These are phyloP conservation scores for Cromileptes altivelis DNA, from an alignment of 2,113 vertebrate genomes.

Conservation along the genomic window DNA sequence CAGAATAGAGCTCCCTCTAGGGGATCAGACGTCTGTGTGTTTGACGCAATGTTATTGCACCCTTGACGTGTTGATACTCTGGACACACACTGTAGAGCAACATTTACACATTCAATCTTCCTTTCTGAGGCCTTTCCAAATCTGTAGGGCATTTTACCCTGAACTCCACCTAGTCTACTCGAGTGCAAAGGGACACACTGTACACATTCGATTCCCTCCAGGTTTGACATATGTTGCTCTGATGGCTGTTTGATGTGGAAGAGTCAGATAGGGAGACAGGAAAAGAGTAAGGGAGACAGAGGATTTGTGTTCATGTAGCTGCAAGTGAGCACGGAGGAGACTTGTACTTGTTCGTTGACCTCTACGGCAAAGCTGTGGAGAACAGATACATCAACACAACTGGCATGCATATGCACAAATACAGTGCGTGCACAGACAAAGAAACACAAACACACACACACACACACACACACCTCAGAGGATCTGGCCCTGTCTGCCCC, in stretches of 20 bases:
- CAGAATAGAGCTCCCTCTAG: constrained; percentile 80
- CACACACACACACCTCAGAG: constrained; percentile 70
- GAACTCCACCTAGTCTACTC: constrained; percentile 23
- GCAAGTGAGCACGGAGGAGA: constrained; percentile 66
- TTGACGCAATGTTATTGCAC: constrained; percentile 66
- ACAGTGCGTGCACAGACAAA: constrained; percentile 36
- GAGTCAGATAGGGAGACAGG: constrained; percentile 43
- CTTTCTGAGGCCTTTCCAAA: constrained; percentile 43
- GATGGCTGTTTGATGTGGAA: constrained; percentile 56
- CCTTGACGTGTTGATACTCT: constrained; percentile 59
- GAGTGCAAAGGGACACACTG: constrained; percentile 38
- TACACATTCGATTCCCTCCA: constrained; percentile 9
- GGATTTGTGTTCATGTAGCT: constrained; percentile 61
- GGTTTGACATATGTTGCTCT: constrained; percentile 73
- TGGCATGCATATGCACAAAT: constrained; percentile 75
- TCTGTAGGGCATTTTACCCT: constrained; percentile 36
- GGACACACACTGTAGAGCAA: constrained; percentile 49
- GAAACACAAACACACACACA: constrained; percentile 38
- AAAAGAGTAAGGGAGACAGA: constrained; percentile 50
- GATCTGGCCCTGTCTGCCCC: constrained; percentile 83
- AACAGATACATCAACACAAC: constrained; percentile 80
- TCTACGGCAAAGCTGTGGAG: constrained; percentile 76
- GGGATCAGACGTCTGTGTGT: constrained; percentile 64
- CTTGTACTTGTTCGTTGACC: constrained; percentile 79
- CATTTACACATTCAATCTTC: constrained; percentile 51